A percentile compares a stretch with the other conserved stretches of the same genome.
phyloP scores from a whole-genome alignment of 2,888 invertebrate species.

The Mantis religiosa region DNA sequence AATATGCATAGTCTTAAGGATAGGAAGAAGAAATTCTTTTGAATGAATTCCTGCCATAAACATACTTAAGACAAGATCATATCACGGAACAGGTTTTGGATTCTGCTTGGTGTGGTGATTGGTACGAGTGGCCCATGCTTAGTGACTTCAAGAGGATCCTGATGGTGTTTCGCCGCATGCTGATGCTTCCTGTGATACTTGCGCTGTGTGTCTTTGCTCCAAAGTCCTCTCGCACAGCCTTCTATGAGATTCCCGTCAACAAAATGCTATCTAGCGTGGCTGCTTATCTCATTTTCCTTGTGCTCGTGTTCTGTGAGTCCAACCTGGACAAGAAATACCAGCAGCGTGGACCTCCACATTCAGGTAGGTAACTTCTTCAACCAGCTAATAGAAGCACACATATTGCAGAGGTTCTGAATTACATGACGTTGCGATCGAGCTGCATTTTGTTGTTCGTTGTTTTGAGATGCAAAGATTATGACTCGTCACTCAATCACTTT shows the following conservation, averaged over 20 bases:
- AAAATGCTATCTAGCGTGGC: conserved; percentile 66
- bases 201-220: conserved; percentile 47
- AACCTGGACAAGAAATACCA: conserved; percentile 55
- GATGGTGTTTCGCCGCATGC: conserved; percentile 42
- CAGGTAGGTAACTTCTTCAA: conserved; percentile 42
- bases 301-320: conserved; percentile 57
- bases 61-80: no score
- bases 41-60: no score
- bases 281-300: conserved; percentile 62
- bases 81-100: conserved; percentile 48
- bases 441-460: no score
- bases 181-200: conserved; percentile 47
- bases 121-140: conserved; percentile 55
- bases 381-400: no score
- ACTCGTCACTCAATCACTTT: no score
- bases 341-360: conserved; percentile 56
- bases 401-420: no score
- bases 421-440: no score
- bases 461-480: no score
- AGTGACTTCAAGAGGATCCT: conserved; percentile 44
- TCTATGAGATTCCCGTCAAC: conserved; percentile 63
- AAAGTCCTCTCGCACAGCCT: conserved; percentile 47
- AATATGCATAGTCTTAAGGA: no score
- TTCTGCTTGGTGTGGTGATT: conserved; percentile 62
- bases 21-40: no score